Evolutionary conservation across 2,888 invertebrate genomes (phyloP), one percentile per base, ranked within the genome.

Genomic region (Creontiades dilutus): DNA sequence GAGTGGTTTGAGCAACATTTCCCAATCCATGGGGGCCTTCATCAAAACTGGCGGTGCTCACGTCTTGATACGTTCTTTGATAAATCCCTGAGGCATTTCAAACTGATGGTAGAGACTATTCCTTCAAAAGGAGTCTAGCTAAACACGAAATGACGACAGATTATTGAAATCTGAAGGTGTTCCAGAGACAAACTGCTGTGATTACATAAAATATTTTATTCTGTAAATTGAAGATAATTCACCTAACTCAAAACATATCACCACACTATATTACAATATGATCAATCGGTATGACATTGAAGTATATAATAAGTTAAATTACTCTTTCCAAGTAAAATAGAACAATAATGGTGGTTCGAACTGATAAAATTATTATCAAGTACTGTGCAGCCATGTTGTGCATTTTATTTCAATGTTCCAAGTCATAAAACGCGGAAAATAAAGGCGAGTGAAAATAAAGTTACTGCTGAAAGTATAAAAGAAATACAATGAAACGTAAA

Each of bases 201-300:
- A 86, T 86, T 86, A 86, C 28, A 48, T 86, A 86, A 86, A 86
- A 86, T 86, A 86, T 86, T 86, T 47, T 86, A 86, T 76, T 86
- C 86, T 86, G 37, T 76, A 75, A 68, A 75, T 86, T 75, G 37
- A 86, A 85, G 85, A 85, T 61, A 12, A 75, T 14, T 86, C 47
- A 47, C 28, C 76, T 76, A 86, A 86, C 68, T 75, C 86, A 86
- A 86, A 76, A 86, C 85, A 78, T 78, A 78, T 78, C 57, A 57
- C 85, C 85, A 85, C 85, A 85, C 85, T 85, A 85, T 85, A 85
- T 52, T 61, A 85, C 61, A 68, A 85, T 57, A 78, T 78, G 16
- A 37, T 78, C 78, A 78, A 78, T 78, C 37, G 37, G 37, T 37
- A 37, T 37, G 37, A 78, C 46, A 47, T 78, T 78, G 5, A 16